A percentile compares a stretch with the other conserved stretches of the same genome.
Conservation (phyloP, 2,888 invertebrate species). For the Pterostichus madidus region DNA sequence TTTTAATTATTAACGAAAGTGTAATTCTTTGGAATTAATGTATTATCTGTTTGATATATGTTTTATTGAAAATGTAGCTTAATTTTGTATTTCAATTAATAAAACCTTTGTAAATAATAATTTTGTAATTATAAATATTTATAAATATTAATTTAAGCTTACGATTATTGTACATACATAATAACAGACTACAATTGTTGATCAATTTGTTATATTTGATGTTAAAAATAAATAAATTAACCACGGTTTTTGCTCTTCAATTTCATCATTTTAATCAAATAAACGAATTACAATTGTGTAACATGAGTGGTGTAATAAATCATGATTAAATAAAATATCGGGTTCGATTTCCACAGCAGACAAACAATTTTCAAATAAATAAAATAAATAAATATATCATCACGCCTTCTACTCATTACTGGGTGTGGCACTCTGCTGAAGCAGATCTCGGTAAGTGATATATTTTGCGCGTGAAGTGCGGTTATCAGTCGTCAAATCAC, state of each 20-base stretch:
- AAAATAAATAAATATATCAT: too few relatives aligned
- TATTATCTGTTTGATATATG: background rate
- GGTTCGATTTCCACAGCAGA: too few relatives aligned
- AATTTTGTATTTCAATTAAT: conserved; percentile 36
- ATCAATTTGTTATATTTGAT: conserved; percentile 41
- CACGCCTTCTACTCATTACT: too few relatives aligned
- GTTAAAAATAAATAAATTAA: conserved; percentile 29
- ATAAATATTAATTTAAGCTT: conserved; percentile 19
- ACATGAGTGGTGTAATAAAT: too few relatives aligned
- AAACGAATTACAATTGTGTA: too few relatives aligned
- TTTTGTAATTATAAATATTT: conserved; percentile 29
- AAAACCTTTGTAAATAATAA: conserved; percentile 36
- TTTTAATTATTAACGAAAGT: background rate
- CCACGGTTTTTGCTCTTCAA: background rate
- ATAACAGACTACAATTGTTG: conserved; percentile 27
- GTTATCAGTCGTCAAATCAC: too few relatives aligned
- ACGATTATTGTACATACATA: conserved; percentile 9
- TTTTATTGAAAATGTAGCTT: conserved; percentile 7
- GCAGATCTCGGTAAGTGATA: too few relatives aligned
- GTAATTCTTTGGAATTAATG: conserved; percentile 21
- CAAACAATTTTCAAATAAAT: too few relatives aligned
- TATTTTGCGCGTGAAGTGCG: too few relatives aligned
- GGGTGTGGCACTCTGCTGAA: too few relatives aligned
- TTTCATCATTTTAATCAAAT: conserved; percentile 5
- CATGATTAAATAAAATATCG: too few relatives aligned